phyloP scores from a whole-genome alignment of 2,113 vertebrate genomes.

The Anarrhichthys ocellatus region DNA sequence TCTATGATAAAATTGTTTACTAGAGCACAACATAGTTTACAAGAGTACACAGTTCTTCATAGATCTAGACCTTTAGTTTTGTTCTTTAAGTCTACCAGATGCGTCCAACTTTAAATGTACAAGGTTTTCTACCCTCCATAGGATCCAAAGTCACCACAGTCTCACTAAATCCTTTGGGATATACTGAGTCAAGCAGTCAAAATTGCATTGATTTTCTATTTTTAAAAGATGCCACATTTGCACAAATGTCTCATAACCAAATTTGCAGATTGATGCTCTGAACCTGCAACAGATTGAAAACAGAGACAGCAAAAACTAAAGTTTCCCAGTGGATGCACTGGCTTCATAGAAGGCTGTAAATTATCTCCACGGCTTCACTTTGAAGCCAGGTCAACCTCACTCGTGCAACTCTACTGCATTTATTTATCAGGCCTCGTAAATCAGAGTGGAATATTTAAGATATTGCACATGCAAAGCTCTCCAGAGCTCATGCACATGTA shows the following conservation, averaged over 20 bases:
- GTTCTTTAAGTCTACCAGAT: background rate
- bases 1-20: background rate
- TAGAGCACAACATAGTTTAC: background rate
- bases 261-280: slow-evolving; percentile 1
- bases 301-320: slow-evolving; percentile 18
- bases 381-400: background rate
- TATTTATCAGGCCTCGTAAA: slow-evolving; percentile 45
- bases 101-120: background rate
- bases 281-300: slow-evolving; percentile 23
- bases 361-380: background rate
- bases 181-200: background rate
- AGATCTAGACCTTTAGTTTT: background rate
- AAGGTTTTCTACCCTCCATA: background rate
- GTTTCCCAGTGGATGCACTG: background rate
- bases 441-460: slow-evolving; percentile 22
- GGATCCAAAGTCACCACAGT: background rate
- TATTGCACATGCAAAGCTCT: slow-evolving; percentile 1
- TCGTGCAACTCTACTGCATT: slow-evolving; percentile 8
- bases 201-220: background rate
- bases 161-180: background rate
- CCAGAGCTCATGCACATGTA: slow-evolving; percentile 10
- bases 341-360: slow-evolving; percentile 26
- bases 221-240: background rate
- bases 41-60: background rate
- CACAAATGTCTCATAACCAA: background rate